Conservation (phyloP, 2,797 vertebrate genomes). For the Lerista edwardsae region DNA sequence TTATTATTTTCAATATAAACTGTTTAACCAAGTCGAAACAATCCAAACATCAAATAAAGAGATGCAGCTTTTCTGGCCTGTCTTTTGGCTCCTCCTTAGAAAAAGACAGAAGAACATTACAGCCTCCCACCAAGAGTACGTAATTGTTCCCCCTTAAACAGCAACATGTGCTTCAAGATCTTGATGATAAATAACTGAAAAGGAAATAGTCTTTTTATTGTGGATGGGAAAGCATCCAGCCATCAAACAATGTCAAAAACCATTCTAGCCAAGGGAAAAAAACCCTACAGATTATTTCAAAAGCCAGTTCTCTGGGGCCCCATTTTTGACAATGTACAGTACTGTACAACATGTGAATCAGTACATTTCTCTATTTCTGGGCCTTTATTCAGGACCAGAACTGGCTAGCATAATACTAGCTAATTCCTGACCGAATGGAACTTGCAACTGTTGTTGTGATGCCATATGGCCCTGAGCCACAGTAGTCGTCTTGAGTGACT, state of each 20-base stretch:
- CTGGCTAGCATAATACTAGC: neutral
- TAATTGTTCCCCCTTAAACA: conserved; percentile 55
- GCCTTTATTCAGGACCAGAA: neutral
- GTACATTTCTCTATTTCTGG: neutral
- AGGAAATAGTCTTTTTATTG: conserved; percentile 48
- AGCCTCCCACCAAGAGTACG: conserved; percentile 41
- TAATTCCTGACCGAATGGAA: neutral
- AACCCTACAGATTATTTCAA: neutral
- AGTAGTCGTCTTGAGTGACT: no score
- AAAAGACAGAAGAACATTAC: conserved; percentile 15
- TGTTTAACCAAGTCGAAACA: conserved; percentile 38
- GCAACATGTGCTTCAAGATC: conserved; percentile 36
- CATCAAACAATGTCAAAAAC: conserved; percentile 22
- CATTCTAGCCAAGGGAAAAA: conserved; percentile 4
- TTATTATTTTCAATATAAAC: conserved; percentile 47
- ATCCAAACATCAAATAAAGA: conserved; percentile 17
- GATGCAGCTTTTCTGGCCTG: conserved; percentile 38
- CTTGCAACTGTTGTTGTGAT: neutral
- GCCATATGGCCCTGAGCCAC: neutral
- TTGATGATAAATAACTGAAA: conserved; percentile 58
- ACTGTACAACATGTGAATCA: neutral
- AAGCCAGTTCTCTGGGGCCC: conserved; percentile 17
- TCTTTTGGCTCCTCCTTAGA: conserved; percentile 47
- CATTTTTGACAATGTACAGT: neutral
- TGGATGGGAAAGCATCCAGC: neutral